Base-by-base conservation (phyloP, 2,797 vertebrate genomes). In the Epinephelus awoara region DNA sequence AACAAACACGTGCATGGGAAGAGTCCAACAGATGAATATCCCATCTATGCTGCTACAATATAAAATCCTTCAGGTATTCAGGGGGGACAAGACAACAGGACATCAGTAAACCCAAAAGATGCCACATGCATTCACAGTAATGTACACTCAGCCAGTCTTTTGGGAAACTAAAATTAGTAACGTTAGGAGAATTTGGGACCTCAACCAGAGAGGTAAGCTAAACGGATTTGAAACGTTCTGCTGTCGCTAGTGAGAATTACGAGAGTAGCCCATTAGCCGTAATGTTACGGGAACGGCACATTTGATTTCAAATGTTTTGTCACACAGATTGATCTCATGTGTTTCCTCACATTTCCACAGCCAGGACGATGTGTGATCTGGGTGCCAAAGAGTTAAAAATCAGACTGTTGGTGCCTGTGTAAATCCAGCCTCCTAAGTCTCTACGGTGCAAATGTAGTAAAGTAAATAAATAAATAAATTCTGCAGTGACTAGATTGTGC, bases 301-400 rank as follows among this genome's bases (percentile, higher is more conserved):
- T 83, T 83, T 57, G 58, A 68, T 85, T 77, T 81, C 42, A 82
- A 77, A 71, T 70, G 67, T 84, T 79, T 82, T 75, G 68, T 81
- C 68, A 78, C 79, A 77, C 59, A 76, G 38, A 84, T 67, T 80
- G 66, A 85, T 69, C 86, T 88, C 44, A 65, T 65, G 72, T 66
- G 47, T 87, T 76, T 85, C 44, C 69, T 82, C 77, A 62, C 63
- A 67, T 83, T 84, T 81, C 72, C 52, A 83, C 56, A 62, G 63
- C 79, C 84, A 80, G 79, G 75, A 77, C 84, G 73, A 83, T 63
- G 76, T 67, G 63, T 85, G 44, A 90, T 85, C 83, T 82, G 91
- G 88, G 88, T 91, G 90, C 90, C 92, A 92, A 93, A 93, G 92
- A 93, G 87, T 83, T 86, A 66, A 76, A 86, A 87, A 84, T 85